phyloP scores from a whole-genome alignment of 1,140 invertebrate genomes.

The Solen grandis region DNA sequence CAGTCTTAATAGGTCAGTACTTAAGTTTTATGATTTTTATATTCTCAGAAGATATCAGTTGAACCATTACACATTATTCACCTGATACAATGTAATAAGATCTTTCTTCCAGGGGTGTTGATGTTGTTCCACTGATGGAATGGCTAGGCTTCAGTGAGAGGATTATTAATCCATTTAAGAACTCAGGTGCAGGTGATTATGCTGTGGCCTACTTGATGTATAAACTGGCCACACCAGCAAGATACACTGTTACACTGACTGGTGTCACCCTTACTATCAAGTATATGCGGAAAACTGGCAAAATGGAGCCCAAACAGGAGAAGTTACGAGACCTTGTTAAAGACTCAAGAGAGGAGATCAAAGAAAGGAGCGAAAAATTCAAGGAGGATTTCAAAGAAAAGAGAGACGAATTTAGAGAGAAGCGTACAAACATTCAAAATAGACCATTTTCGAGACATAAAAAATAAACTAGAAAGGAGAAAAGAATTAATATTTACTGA shows the following conservation, averaged over 20 bases:
- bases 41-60: too few relatives aligned
- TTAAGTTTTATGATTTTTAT: too few relatives aligned
- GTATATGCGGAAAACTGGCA: constrained; percentile 85
- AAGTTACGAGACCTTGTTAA: constrained; percentile 75
- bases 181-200: constrained; percentile 89
- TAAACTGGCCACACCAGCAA: constrained; percentile 93
- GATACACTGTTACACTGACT: constrained; percentile 94
- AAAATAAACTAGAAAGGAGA: too few relatives aligned
- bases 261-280: constrained; percentile 88
- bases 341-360: constrained; percentile 84
- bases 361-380: constrained; percentile 82
- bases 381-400: neutral
- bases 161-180: constrained; percentile 87
- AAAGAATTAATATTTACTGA: too few relatives aligned
- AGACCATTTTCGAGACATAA: too few relatives aligned
- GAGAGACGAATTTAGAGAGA: neutral
- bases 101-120: constrained; percentile 88
- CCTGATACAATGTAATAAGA: too few relatives aligned
- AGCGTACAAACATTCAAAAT: too few relatives aligned
- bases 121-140: constrained; percentile 90
- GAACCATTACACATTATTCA: neutral
- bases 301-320: constrained; percentile 87
- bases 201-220: constrained; percentile 94
- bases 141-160: constrained; percentile 88
- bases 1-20: too few relatives aligned